phyloP scores from a whole-genome alignment of 2,113 vertebrate genomes.

The Ageneiosus marmoratus region DNA sequence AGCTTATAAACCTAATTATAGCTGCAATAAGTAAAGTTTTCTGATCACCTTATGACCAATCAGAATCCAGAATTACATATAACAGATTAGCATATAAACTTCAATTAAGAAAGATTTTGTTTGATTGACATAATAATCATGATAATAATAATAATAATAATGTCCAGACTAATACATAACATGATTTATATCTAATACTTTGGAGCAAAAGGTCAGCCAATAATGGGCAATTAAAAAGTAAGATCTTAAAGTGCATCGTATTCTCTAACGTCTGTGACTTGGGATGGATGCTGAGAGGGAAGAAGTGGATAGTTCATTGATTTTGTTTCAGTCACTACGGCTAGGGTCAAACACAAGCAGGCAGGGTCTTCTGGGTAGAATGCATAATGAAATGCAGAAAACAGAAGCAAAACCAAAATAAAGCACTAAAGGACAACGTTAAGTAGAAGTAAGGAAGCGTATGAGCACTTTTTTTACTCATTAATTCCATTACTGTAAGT shows the following conservation, averaged over 20 bases:
- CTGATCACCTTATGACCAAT: neutral
- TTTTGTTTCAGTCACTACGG: neutral
- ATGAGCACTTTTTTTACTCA: neutral
- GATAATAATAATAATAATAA: too few species aligned
- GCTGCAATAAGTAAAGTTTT: neutral
- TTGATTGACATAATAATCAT: too few species aligned
- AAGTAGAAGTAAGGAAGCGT: neutral
- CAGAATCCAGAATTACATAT: too few species aligned
- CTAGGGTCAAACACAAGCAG: conserved; percentile 5
- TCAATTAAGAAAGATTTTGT: neutral
- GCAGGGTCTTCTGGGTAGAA: neutral
- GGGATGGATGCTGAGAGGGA: neutral
- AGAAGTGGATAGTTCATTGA: neutral
- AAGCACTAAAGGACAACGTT: neutral
- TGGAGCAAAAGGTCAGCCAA: neutral
- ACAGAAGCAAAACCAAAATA: neutral
- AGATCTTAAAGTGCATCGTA: neutral
- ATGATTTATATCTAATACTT: neutral
- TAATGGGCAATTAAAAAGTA: neutral
- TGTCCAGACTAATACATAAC: neutral
- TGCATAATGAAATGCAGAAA: neutral
- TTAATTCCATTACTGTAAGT: neutral
- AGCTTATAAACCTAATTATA: neutral
- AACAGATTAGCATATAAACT: neutral
- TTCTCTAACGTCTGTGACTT: neutral